Conservation (phyloP, 2,888 invertebrate genomes). For the Cephus pygmeus region DNA sequence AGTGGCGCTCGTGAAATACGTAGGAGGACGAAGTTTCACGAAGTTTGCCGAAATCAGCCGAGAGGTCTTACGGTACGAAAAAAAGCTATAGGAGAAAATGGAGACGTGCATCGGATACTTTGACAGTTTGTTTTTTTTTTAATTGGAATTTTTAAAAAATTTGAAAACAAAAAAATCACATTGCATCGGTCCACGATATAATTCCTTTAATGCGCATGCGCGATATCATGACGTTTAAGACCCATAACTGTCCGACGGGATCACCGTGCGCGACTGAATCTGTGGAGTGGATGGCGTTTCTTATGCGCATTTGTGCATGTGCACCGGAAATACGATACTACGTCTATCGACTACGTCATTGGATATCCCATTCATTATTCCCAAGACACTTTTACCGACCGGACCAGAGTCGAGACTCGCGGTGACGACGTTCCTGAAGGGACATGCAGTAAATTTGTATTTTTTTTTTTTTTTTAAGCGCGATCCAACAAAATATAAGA, state of each 20-base stretch:
- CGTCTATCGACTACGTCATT: slow-evolving; percentile 46
- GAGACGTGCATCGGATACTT: neutral
- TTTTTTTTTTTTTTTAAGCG: neutral
- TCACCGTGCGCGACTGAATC: neutral
- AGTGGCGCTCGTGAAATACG: neutral
- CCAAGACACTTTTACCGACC: slow-evolving; percentile 1
- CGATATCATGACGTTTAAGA: neutral
- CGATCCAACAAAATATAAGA: neutral
- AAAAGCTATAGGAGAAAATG: neutral
- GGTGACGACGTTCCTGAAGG: neutral
- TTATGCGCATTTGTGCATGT: slow-evolving; percentile 28
- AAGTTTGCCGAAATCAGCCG: neutral
- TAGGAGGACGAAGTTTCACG: neutral
- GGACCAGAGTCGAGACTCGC: neutral
- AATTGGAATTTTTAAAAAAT: too few relatives aligned
- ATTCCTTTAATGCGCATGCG: neutral
- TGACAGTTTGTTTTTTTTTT: neutral
- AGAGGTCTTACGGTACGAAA: neutral
- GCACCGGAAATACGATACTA: slow-evolving; percentile 43
- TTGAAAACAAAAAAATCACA: neutral
- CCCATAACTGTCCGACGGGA: neutral
- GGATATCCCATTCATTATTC: slow-evolving; percentile 50
- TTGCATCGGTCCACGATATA: neutral
- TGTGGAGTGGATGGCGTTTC: slow-evolving; percentile 15
- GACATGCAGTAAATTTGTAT: neutral